These are phyloP conservation scores for Cavia aperea DNA, from an alignment of 2,113 vertebrate genomes.

Conservation along the genomic window DNA sequence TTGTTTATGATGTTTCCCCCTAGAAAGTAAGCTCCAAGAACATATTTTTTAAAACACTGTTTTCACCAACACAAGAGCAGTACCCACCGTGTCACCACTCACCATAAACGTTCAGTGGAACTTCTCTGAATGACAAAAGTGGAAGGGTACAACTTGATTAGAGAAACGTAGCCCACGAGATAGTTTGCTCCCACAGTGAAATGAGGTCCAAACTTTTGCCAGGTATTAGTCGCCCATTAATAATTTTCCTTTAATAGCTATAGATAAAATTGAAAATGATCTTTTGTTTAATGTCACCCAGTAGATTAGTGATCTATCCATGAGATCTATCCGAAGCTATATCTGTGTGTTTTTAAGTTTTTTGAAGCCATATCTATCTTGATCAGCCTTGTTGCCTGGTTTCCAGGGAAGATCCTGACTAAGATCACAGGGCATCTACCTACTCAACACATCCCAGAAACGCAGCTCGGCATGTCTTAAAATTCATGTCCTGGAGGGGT, in stretches of 20 bases:
- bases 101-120: not conserved
- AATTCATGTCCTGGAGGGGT: not conserved
- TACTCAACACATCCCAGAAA: not conserved
- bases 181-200: not conserved
- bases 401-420: not conserved
- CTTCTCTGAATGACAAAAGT: not conserved
- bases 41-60: not conserved
- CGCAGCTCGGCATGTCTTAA: not conserved
- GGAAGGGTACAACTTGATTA: not conserved
- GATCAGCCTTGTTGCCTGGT: not conserved
- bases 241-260: not conserved
- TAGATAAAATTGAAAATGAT: not conserved
- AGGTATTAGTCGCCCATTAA: not conserved
- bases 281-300: not conserved
- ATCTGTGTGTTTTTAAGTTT: not conserved
- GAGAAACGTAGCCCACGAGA: not conserved
- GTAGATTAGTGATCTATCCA: not conserved
- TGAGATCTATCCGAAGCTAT: not conserved
- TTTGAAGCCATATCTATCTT: not conserved
- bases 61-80: not conserved
- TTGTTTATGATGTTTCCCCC: not conserved
- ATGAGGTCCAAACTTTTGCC: not conserved
- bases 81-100: not conserved
- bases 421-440: not conserved
- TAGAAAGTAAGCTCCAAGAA: not conserved